Base-by-base conservation (phyloP, 2,888 invertebrate species). In the Hydrotaea diabolus region DNA sequence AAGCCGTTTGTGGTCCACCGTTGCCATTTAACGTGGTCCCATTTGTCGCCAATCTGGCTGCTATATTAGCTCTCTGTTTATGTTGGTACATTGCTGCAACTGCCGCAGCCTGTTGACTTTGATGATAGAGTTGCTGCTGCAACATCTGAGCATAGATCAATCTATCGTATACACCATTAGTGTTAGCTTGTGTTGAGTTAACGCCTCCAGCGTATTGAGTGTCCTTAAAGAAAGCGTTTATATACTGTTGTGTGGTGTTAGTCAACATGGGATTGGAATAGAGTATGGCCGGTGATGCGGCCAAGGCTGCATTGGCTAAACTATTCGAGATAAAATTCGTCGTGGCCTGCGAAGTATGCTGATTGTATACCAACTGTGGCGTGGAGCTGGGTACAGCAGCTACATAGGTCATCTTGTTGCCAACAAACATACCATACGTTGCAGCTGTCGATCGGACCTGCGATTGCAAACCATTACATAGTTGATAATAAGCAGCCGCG, bases 21-120 rank as follows among this genome's bases (percentile, higher is more conserved):
- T 79, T 74, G 4, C 19, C 62, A 36, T 66, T 64, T 26, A 19
- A 74, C 13, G 49, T 23, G 57, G 15, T 53, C 1, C 59, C 59
- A 59, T 43, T 66, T 39, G 21, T 39, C 77, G 3, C 59, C 59
- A 17, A 31, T 31, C 31, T 31, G 31, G 75, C 66, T 17, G 82
- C 86, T 2, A 78, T 83, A 4, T 83, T 77, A 15, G 77, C n/a
- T 7, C 86, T 78, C 87, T 96, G 97, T 87, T 86, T 86, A 23
- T 87, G 86, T 39, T 86, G 86, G 39, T 83, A 87, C 88, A 88
- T 87, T 53, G 86, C 86, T 19, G 86, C 86, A 2, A 86, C 85
- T 8, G 85, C 85, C 0, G 85, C 87, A 1, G 87, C 86, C 43
- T 86, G 87, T 0, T 87, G 88, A 19, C 80, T 88, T 57, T 87